Evolutionary conservation across 2,797 vertebrate genomes (phyloP), one percentile per base, ranked within the genome.

Genomic region (Artibeus lituratus): DNA sequence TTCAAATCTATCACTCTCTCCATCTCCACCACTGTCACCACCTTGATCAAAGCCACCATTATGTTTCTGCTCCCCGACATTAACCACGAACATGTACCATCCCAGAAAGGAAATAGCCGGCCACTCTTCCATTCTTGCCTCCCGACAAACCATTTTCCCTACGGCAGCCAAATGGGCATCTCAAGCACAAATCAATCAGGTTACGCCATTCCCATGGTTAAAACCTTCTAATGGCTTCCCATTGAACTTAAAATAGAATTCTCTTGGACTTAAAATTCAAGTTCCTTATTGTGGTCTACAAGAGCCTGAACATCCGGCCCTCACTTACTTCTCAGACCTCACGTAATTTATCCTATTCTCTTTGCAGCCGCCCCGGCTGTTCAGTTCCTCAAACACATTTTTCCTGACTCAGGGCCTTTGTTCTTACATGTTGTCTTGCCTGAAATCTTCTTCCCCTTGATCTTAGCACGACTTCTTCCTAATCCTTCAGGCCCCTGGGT

Each of bases 241-340:
- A n/a, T 19, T 73, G 47, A 87, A 89, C 55, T 96, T 90, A 76
- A 87, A 95, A 86, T 90, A 76, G 83, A 95, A 82, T 67, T 51
- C 74, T 6, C 12, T 37, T 53, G 49, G 11, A 77, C 49, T 78
- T 78, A 81, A 86, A 93, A 94, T 69, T 86, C 70, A 53, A 44
- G 55, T 67, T 86, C 42, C 26, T 84, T 78, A 35, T 53, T 51
- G 10, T 70, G 29, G 44, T 49, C 12, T 47, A 67, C 7, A 82
- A 72, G 69, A 59, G 22, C 69, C 89, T 12, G 47, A 62, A 12
- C 57, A 16, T 47, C n/a, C 91, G 78, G 32, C 35, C 21, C 19
- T 84, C 29, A 37, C 12, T 65, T 67, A 62, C 83, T 90, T 88
- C 59, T 84, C 29, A 85, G 82, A 32, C 32, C 22, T 78, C 53